These are phyloP conservation scores for Gallinago jamesoni DNA, from an alignment of 2,113 vertebrate genomes.

Conservation along the genomic window DNA sequence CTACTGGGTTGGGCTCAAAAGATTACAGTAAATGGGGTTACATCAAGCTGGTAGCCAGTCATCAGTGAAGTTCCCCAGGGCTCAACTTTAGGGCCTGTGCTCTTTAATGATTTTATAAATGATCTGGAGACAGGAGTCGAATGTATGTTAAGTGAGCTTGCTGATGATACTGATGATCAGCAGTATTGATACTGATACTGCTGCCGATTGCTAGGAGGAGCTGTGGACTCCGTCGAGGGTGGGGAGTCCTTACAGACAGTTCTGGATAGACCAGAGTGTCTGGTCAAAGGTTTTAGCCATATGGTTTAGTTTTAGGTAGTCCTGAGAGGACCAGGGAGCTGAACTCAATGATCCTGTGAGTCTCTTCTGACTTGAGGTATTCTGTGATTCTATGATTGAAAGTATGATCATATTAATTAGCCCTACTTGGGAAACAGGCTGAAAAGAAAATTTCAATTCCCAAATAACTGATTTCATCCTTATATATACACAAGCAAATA, in stretches of 20 bases:
- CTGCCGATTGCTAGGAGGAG: not conserved
- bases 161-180: not conserved
- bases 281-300: not conserved
- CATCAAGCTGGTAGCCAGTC: not conserved
- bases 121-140: not conserved
- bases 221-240: accelerated
- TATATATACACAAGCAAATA: not conserved
- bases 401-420: not conserved
- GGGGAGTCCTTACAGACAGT: not conserved
- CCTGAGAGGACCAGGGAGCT: not conserved
- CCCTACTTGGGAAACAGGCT: not conserved
- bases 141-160: not conserved
- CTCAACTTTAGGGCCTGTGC: accelerated
- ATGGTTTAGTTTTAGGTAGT: not conserved
- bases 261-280: not conserved
- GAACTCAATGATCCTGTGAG: not conserved
- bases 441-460: not conserved
- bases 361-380: not conserved
- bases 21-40: not conserved
- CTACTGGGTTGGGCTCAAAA: accelerated
- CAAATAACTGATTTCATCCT: not conserved
- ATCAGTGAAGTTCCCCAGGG: not conserved
- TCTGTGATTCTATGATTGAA: not conserved
- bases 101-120: not conserved
- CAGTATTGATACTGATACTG: no score